Evolutionary conservation across 2,888 invertebrate species (phyloP), one percentile per base, ranked within the genome.

Genomic region (Schrankia costaestrigalis): DNA sequence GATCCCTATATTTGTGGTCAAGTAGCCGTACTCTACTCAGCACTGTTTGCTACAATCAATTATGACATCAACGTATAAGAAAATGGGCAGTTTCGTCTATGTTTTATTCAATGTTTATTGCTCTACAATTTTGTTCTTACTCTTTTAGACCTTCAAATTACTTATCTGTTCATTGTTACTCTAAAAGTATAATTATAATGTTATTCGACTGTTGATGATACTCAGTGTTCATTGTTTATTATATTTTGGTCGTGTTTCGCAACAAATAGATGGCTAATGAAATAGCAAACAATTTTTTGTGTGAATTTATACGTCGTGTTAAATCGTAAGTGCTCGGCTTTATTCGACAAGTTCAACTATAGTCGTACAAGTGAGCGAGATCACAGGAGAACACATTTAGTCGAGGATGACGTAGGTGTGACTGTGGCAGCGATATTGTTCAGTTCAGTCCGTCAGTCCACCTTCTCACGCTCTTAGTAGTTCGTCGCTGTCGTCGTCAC

Each of bases 361-460:
- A 61, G 48, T 78, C 78, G 81, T 71, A 48, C 57, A 60, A 45
- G 52, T 46, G 78, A 86, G 83, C 66, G 82, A 83, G 85, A 84
- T 69, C 74, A 79, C 71, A 60, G 57, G 51, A 65, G 62, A 66
- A 56, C 63, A 64, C 56, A 55, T 56, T 58, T 60, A 68, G 69
- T 70, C 66, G 60, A 58, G 56, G 59, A 49, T 64, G 64, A 64
- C 65, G 71, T 71, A 73, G 66, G 84, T 78, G 84, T 64, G 83
- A 83, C 69, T 68, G 70, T 64, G 69, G 66, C 76, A 64, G 74
- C 79, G 57, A 80, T 81, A 83, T 56, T 65, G 66, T 61, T 65
- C 56, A 65, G 68, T 60, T 54, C 56, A 65, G 68, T 60, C 55
- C 61, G 70, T 62, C 61, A 64, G 61, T 63, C 63, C 53, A 59